These are phyloP conservation scores for Drosophila neoperkinsi DNA, from an alignment of 2,888 invertebrate species.

Conservation along the genomic window DNA sequence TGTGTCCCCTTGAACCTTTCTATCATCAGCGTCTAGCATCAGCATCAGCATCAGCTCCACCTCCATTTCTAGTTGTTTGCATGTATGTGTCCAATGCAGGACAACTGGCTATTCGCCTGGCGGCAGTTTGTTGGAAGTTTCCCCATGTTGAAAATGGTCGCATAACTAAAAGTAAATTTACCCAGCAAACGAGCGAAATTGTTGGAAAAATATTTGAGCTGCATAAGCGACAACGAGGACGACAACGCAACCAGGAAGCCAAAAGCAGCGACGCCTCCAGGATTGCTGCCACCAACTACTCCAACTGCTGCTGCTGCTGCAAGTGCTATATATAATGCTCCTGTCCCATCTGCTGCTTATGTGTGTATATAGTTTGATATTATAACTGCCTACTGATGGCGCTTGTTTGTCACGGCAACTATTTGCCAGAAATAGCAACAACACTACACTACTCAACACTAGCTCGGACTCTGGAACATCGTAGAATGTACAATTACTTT, in stretches of 20 bases:
- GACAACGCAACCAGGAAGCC: constrained; percentile 13
- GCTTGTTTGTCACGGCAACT: constrained; percentile 70
- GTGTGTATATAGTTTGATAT: constrained; percentile 60
- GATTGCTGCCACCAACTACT: neutral
- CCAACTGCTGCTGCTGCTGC: neutral
- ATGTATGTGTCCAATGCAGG: constrained; percentile 10
- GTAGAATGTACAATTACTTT: neutral
- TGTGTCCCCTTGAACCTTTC: neutral
- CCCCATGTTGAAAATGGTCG: constrained; percentile 63
- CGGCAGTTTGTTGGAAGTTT: constrained; percentile 36
- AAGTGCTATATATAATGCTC: neutral
- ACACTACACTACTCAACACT: neutral
- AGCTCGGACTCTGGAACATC: neutral
- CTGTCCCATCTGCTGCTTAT: neutral
- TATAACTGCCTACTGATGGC: constrained; percentile 72
- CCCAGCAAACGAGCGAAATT: constrained; percentile 73
- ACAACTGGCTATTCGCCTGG: constrained; percentile 33
- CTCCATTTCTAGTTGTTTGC: neutral
- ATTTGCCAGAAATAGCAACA: constrained; percentile 2
- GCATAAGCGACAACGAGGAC: constrained; percentile 54
- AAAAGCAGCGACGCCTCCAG: constrained; percentile 1
- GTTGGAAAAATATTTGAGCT: constrained; percentile 76
- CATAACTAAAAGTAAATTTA: constrained; percentile 75
- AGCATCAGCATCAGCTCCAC: neutral
- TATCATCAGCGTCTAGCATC: neutral